Base-by-base conservation (phyloP, 1,140 invertebrate genomes). In the Camponotus vicinus region DNA sequence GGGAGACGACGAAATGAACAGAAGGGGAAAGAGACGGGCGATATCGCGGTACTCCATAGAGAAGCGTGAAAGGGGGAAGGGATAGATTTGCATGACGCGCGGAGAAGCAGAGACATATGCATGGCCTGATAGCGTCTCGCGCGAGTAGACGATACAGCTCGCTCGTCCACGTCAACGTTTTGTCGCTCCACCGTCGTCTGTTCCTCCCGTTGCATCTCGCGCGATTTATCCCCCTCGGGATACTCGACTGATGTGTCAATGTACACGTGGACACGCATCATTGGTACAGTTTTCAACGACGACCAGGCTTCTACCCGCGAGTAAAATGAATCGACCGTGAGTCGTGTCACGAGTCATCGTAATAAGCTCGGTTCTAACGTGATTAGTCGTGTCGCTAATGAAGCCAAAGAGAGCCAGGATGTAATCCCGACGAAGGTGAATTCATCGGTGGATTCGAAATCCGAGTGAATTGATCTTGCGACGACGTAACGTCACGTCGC, bases 51-150 rank as follows among this genome's bases (percentile, higher is more conserved):
- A 15, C 52, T 27, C 27, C 6, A 37, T 49, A 34, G 79, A 61
- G 40, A 61, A 61, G 34, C 0, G 18, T 8, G 13, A n/a, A 21
- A 34, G 61, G 40, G 40, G 27, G 79, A 18, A 52, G 49, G 79
- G 32, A 83, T 75, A 57, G 42, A 75, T 40, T 73, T 73, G 69
- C 69, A 83, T 83, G 69, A 83, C 67, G 42, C 15, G 27, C 27
- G 69, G 21, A 61, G 55, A 73, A 57, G 37, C 40, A 59, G 45
- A 67, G 61, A 42, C 55, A 63, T 18, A 55, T 75, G 45, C 18
- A 37, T 73, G 55, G 67, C 40, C 67, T 70, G 79, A 82, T 82
- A 82, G 42, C 52, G 78, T 71, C 45, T 66, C 49, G 79, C 32
- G 70, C 27, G 13, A 34, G 40, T 52, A 27, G 15, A 1, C 49